Conservation (phyloP, 2,888 invertebrate species). For the Hofmannophila pseudospretella region DNA sequence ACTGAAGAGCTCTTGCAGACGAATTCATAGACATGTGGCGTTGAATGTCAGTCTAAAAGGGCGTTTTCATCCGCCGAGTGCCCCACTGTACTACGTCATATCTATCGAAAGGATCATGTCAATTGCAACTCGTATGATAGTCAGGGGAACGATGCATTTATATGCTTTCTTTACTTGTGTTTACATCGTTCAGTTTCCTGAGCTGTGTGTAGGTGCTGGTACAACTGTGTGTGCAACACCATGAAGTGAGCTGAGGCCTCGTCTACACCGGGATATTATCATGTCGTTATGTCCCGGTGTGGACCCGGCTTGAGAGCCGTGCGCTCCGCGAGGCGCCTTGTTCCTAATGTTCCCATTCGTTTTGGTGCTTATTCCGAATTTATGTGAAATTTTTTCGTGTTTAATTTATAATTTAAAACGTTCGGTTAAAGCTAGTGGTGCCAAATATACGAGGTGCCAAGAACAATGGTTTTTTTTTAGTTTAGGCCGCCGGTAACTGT, state of each 20-base stretch:
- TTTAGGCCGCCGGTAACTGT: slow-evolving; percentile 12
- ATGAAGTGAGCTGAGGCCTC: too few species aligned
- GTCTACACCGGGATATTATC: too few species aligned
- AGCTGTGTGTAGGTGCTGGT: too few species aligned
- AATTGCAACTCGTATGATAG: slow-evolving; percentile 12
- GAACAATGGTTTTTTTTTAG: slow-evolving; percentile 17
- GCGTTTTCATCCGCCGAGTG: too few species aligned
- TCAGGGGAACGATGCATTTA: slow-evolving; percentile 31
- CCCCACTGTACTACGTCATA: slow-evolving; percentile 1
- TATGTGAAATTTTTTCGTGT: slow-evolving; percentile 17
- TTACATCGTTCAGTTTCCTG: background rate
- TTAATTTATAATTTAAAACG: slow-evolving; percentile 16
- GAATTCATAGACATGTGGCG: too few species aligned
- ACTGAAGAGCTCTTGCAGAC: too few species aligned
- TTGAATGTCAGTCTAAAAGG: too few species aligned
- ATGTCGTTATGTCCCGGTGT: too few species aligned
- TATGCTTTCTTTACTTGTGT: slow-evolving; percentile 16
- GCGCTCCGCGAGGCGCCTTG: slow-evolving; percentile 31
- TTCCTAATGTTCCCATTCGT: slow-evolving; percentile 42
- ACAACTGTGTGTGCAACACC: too few species aligned
- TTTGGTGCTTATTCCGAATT: slow-evolving; percentile 54
- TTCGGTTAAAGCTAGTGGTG: slow-evolving; percentile 58
- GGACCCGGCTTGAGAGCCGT: too few species aligned
- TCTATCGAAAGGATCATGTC: slow-evolving; percentile 7
- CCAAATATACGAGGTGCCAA: slow-evolving; percentile 69